phyloP scores from a whole-genome alignment of 2,797 vertebrate species.

The Hapalemur alaotrensis region DNA sequence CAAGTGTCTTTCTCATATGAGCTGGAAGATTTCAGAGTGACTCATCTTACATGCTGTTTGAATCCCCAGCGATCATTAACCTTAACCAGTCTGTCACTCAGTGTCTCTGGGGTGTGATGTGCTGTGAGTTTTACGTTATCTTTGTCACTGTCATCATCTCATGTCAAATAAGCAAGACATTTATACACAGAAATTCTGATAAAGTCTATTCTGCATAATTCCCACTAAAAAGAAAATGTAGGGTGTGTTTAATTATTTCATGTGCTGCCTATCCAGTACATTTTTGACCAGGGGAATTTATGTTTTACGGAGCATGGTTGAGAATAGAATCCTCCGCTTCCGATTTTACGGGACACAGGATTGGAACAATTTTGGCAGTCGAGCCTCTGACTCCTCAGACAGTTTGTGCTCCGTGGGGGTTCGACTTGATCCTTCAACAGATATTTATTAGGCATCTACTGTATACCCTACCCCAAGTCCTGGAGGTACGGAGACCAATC shows the following conservation, averaged over 20 bases:
- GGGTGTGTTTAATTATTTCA: too few species aligned
- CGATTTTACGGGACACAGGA: accelerated
- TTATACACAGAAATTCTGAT: background rate
- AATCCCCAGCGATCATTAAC: background rate
- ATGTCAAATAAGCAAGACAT: background rate
- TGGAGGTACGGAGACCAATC: background rate
- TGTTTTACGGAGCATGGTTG: background rate
- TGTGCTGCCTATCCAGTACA: background rate
- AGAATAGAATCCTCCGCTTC: background rate
- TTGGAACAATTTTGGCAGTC: background rate
- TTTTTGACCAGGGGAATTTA: background rate
- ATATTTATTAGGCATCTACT: background rate
- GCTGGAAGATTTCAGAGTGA: background rate
- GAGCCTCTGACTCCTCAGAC: background rate
- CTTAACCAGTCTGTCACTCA: background rate
- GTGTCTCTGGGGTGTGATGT: background rate
- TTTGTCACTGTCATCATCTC: background rate
- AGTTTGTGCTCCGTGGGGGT: background rate
- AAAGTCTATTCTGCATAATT: background rate
- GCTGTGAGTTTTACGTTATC: background rate
- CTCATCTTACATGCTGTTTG: background rate
- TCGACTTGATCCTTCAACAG: too few species aligned
- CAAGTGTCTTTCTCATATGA: background rate
- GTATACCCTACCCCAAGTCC: too few species aligned
- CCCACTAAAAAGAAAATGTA: background rate